A percentile compares a stretch with the other conserved stretches of the same genome.
phyloP scores from a whole-genome alignment of 2,113 vertebrate genomes.

The Astatotilapia flaviijosephi region DNA sequence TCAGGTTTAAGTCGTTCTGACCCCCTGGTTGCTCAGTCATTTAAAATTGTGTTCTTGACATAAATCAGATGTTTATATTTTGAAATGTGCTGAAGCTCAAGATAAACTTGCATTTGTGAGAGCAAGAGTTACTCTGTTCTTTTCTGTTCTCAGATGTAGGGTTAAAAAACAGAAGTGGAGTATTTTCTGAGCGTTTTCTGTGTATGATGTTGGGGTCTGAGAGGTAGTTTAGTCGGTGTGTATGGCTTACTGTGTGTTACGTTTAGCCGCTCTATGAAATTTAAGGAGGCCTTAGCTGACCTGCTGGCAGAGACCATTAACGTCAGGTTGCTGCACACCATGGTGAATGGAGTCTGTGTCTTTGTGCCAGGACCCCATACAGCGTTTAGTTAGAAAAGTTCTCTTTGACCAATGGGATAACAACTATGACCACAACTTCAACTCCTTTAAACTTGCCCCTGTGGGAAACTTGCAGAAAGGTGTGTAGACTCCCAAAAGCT shows the following conservation, averaged over 20 bases:
- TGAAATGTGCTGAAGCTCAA: neutral
- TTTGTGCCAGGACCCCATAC: neutral
- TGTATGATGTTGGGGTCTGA: neutral
- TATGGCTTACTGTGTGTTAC: neutral
- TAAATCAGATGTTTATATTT: neutral
- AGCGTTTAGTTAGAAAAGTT: neutral
- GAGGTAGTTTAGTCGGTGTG: neutral
- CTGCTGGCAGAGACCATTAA: neutral
- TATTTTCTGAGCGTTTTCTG: neutral
- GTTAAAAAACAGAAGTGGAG: neutral
- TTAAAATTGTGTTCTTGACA: neutral
- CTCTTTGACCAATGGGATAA: neutral
- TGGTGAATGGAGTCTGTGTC: neutral
- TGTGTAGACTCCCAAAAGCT: neutral
- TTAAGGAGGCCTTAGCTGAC: neutral
- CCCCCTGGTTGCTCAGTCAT: fast-evolving
- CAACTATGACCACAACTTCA: neutral
- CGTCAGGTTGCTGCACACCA: neutral
- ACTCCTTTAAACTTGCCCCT: neutral
- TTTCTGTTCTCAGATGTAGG: neutral
- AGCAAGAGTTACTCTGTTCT: neutral
- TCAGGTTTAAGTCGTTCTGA: neutral
- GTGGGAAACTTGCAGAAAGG: neutral
- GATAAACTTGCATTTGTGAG: neutral
- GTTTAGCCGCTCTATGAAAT: neutral